phyloP scores from a whole-genome alignment of 2,797 vertebrate genomes.

The Yasuhikotakia modesta region DNA sequence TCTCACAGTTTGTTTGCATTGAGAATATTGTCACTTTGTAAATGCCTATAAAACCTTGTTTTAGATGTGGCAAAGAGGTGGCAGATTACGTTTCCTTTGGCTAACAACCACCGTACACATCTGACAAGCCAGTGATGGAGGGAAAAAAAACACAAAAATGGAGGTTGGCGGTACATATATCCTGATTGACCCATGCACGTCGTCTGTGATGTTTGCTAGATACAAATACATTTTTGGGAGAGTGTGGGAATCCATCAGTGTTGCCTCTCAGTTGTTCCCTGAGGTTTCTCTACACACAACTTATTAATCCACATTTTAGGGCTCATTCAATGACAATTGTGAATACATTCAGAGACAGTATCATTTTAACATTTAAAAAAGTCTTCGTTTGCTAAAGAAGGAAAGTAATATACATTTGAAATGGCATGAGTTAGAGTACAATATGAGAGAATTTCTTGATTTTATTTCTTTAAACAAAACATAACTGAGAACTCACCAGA shows the following conservation, averaged over 20 bases:
- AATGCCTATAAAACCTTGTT: conserved; percentile 8
- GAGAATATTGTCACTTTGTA: conserved; percentile 32
- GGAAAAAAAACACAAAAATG: conserved; percentile 46
- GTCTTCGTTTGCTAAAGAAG: no score
- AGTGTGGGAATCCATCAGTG: conserved; percentile 27
- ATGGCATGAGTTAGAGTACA: no score
- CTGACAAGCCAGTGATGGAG: conserved; percentile 54
- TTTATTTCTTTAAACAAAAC: neutral
- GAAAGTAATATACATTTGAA: no score
- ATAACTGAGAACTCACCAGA: neutral
- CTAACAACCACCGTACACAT: conserved; percentile 54
- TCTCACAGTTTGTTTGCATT: conserved; percentile 34
- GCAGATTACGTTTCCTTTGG: conserved; percentile 53
- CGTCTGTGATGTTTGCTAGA: conserved; percentile 48
- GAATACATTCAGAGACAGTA: no score
- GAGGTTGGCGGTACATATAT: conserved; percentile 29
- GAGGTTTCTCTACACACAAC: conserved; percentile 11
- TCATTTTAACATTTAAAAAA: no score
- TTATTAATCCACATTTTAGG: no score
- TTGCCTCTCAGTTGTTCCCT: conserved; percentile 41
- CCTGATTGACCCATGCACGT: conserved; percentile 37
- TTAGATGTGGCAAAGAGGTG: conserved; percentile 22
- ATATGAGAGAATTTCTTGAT: no score
- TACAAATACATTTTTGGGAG: conserved; percentile 34
- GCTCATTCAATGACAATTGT: no score